Evolutionary conservation across 2,888 invertebrate species (phyloP).

Genomic region (Timema podura): DNA sequence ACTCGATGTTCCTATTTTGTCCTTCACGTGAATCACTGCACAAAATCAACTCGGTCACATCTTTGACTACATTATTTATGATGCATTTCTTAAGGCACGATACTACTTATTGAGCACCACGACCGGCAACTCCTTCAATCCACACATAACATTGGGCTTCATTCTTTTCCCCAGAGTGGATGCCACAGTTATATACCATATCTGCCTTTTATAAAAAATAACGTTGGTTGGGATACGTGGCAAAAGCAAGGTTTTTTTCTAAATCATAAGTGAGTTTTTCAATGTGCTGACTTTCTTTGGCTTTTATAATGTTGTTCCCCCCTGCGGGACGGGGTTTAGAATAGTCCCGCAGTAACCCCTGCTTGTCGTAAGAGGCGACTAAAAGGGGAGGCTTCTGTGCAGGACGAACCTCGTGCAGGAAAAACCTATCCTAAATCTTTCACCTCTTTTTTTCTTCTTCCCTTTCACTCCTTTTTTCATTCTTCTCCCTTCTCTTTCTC

Average conservation of each 20-base stretch:
- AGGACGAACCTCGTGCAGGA: too few relatives aligned
- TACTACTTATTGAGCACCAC: conserved; percentile 36
- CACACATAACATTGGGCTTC: conserved; percentile 36
- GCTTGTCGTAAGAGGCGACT: too few relatives aligned
- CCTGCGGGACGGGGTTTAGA: too few relatives aligned
- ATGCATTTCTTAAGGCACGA: conserved; percentile 35
- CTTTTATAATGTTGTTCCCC: neutral
- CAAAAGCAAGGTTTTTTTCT: conserved; percentile 35
- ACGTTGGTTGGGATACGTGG: conserved; percentile 35
- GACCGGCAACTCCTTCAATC: conserved; percentile 35
- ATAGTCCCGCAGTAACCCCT: too few relatives aligned
- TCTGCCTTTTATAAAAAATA: conserved; percentile 36
- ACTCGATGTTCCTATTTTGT: conserved; percentile 1
- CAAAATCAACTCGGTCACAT: neutral
- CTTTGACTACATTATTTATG: conserved; percentile 5
- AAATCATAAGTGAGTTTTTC: conserved; percentile 34
- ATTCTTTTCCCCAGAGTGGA: conserved; percentile 31
- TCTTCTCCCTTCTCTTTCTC: too few relatives aligned
- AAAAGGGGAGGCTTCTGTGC: too few relatives aligned
- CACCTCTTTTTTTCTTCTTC: too few relatives aligned
- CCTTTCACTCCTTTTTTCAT: too few relatives aligned
- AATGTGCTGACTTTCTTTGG: conserved; percentile 18
- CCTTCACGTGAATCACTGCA: conserved; percentile 12
- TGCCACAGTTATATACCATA: conserved; percentile 28
- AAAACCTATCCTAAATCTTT: too few relatives aligned